phyloP scores from a whole-genome alignment of 92 coral and sea anemone genomes.

The Heteractis magnifica region DNA sequence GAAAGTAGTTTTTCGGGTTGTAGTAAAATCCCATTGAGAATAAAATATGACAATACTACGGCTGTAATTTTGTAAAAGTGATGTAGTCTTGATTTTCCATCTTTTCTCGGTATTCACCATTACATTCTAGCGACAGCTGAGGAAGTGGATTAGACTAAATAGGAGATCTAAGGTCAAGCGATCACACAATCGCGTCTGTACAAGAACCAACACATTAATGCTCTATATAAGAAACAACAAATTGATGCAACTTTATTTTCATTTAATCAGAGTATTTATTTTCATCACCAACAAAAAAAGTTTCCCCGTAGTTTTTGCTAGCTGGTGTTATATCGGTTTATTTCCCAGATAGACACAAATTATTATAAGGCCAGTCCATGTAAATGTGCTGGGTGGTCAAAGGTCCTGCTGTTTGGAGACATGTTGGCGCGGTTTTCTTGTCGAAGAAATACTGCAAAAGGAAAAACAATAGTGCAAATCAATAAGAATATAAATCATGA shows the following conservation, averaged over 20 bases:
- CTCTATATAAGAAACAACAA: neutral
- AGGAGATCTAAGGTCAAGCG: neutral
- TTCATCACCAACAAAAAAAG: neutral
- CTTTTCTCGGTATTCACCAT: neutral
- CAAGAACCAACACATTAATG: no score
- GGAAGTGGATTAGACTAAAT: no score
- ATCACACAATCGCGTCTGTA: neutral
- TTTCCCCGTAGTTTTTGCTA: no score
- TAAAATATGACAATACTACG: no score
- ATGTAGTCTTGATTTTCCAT: no score
- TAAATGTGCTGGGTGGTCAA: slow-evolving; percentile 81
- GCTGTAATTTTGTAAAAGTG: no score
- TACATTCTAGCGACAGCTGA: neutral
- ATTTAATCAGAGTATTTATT: neutral
- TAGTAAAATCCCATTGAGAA: no score
- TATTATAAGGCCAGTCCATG: slow-evolving; percentile 61
- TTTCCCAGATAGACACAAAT: slow-evolving; percentile 35
- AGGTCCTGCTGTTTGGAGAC: slow-evolving; percentile 39
- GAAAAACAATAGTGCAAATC: neutral
- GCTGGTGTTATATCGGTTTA: neutral
- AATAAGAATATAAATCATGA: neutral
- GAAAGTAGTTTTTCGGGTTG: no score
- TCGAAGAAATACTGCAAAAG: slow-evolving; percentile 57
- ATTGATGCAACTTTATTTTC: neutral
- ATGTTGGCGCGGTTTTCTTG: slow-evolving; percentile 61